Evolutionary conservation across 2,797 vertebrate species (phyloP).

Genomic region (Enteromius unitaeniatus): DNA sequence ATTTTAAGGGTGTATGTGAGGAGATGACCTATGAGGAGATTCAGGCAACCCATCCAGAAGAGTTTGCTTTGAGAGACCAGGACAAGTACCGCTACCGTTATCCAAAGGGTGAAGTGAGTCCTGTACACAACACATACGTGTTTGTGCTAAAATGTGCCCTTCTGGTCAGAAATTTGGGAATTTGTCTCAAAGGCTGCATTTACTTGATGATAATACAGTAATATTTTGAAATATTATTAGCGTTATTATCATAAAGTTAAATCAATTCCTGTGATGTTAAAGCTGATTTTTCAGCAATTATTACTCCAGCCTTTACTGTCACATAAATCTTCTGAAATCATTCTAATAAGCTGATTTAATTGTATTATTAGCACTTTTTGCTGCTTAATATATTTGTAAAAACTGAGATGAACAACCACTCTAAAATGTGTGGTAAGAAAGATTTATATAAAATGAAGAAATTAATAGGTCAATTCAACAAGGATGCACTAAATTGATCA

Average conservation of each 20-base stretch:
- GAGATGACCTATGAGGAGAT: constrained; percentile 93
- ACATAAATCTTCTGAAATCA: background rate
- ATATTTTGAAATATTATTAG: background rate
- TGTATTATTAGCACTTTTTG: background rate
- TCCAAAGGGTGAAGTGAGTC: constrained; percentile 89
- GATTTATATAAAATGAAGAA: background rate
- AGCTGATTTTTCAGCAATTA: background rate
- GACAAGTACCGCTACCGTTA: constrained; percentile 94
- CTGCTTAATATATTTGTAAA: background rate
- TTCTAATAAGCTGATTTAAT: background rate
- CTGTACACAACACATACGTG: background rate
- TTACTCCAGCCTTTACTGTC: background rate
- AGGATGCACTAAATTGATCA: background rate
- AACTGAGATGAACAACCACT: background rate
- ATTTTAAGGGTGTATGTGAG: constrained; percentile 87
- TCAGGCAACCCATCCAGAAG: constrained; percentile 84
- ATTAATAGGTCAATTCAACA: background rate
- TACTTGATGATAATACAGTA: background rate
- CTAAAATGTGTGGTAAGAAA: background rate
- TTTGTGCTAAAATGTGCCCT: background rate
- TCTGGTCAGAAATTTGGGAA: background rate
- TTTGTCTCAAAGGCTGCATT: background rate
- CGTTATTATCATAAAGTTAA: too few relatives aligned
- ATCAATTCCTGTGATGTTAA: background rate
- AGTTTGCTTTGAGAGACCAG: constrained; percentile 90